Evolutionary conservation across 1,140 invertebrate genomes (phyloP).

Genomic region (Drusus annulatus): DNA sequence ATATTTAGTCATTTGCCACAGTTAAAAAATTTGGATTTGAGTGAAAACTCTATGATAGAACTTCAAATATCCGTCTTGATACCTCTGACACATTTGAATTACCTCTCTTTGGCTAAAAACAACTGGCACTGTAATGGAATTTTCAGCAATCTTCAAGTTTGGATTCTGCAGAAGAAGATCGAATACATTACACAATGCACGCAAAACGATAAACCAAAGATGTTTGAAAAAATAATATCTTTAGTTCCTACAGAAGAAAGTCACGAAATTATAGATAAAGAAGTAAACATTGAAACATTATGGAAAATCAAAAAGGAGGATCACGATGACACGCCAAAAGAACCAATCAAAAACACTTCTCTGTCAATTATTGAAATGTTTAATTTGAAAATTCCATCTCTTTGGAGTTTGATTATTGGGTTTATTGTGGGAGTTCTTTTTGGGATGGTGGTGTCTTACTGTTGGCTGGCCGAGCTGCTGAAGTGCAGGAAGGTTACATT

Average conservation of each 20-base stretch:
- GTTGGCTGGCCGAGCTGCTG: slow-evolving; percentile 65
- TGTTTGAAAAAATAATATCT: slow-evolving; percentile 68
- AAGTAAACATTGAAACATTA: slow-evolving; percentile 62
- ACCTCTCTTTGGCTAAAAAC: slow-evolving; percentile 66
- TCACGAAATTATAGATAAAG: slow-evolving; percentile 51
- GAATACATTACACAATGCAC: slow-evolving; percentile 63
- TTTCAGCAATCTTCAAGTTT: slow-evolving; percentile 64
- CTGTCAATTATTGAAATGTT: slow-evolving; percentile 65
- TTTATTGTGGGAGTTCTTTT: slow-evolving; percentile 66
- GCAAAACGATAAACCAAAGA: slow-evolving; percentile 54
- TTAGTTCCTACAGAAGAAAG: slow-evolving; percentile 57
- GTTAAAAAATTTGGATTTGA: slow-evolving; percentile 69
- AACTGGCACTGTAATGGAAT: slow-evolving; percentile 66
- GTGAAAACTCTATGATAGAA: slow-evolving; percentile 69
- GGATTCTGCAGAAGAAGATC: slow-evolving; percentile 63
- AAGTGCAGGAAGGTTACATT: slow-evolving; percentile 62
- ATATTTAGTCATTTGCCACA: slow-evolving; percentile 68
- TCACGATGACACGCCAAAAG: slow-evolving; percentile 22
- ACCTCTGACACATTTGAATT: slow-evolving; percentile 65
- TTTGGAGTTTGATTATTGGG: slow-evolving; percentile 66
- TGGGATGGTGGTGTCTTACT: slow-evolving; percentile 66
- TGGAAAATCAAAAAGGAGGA: slow-evolving; percentile 66
- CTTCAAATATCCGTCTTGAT: slow-evolving; percentile 64
- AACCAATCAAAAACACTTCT: slow-evolving; percentile 47
- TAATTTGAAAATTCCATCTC: slow-evolving; percentile 65